phyloP scores from a whole-genome alignment of 1,140 invertebrate genomes.

The Monomorium pharaonis region DNA sequence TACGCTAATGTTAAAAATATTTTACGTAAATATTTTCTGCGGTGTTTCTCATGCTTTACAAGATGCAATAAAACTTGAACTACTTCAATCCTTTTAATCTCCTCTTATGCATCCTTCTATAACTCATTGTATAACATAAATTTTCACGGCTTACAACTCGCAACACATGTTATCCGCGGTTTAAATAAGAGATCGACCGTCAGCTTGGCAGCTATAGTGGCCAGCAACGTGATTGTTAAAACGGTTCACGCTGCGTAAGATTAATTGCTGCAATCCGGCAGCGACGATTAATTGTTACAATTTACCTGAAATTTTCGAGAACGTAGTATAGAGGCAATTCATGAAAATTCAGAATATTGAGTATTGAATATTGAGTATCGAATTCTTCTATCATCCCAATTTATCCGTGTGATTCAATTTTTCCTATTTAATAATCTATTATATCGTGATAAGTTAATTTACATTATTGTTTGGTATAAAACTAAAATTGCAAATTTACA shows the following conservation, averaged over 20 bases:
- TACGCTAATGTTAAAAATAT: neutral
- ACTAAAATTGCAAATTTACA: neutral
- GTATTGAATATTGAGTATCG: slow-evolving; percentile 38
- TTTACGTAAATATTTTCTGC: neutral
- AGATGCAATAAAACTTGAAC: neutral
- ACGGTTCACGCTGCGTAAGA: slow-evolving; percentile 38
- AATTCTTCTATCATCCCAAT: neutral
- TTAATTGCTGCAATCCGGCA: slow-evolving; percentile 45
- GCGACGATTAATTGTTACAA: slow-evolving; percentile 51
- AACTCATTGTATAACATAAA: neutral
- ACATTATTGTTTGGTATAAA: neutral
- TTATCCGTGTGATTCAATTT: neutral
- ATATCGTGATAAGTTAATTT: neutral
- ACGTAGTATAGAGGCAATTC: neutral
- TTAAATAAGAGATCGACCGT: slow-evolving; percentile 51
- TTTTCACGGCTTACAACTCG: slow-evolving; percentile 1
- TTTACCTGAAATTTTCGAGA: slow-evolving; percentile 53
- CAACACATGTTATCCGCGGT: neutral
- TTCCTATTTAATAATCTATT: slow-evolving; percentile 11
- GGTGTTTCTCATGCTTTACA: neutral
- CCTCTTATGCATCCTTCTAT: neutral
- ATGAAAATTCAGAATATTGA: slow-evolving; percentile 28
- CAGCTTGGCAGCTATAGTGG: slow-evolving; percentile 23
- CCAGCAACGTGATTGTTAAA: slow-evolving; percentile 47
- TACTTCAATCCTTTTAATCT: neutral